Evolutionary conservation across 1,140 invertebrate species (phyloP).

Genomic region (Calephelis nemesis): DNA sequence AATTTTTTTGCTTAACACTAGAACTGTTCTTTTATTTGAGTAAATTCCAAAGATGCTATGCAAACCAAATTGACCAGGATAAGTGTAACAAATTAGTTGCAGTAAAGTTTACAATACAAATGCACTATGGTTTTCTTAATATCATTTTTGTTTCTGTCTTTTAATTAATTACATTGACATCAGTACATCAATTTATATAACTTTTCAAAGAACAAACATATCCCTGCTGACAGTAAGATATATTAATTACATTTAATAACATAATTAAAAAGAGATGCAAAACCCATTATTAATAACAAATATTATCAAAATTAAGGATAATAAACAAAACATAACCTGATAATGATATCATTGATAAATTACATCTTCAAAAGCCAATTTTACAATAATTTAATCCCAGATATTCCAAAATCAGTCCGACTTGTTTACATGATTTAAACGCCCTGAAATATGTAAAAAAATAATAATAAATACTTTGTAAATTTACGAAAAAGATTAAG

Average conservation of each 20-base stretch:
- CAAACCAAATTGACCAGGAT: too few species aligned
- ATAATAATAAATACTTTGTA: background rate
- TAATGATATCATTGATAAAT: slow-evolving; percentile 11
- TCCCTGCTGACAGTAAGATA: too few species aligned
- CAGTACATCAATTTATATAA: too few species aligned
- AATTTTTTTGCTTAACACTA: too few species aligned
- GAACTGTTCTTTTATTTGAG: too few species aligned
- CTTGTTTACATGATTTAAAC: slow-evolving; percentile 2
- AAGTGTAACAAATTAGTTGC: too few species aligned
- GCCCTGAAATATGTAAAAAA: background rate
- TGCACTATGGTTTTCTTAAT: too few species aligned
- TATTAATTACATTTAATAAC: background rate
- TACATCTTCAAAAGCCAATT: slow-evolving; percentile 6
- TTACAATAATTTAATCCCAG: background rate
- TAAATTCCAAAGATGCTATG: too few species aligned
- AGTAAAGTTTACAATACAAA: too few species aligned
- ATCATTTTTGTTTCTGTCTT: too few species aligned
- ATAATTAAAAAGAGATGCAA: background rate
- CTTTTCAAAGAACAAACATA: too few species aligned
- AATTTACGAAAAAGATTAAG: background rate
- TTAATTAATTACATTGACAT: too few species aligned
- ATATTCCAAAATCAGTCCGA: background rate
- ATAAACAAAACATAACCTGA: slow-evolving; percentile 7
- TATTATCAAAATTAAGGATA: background rate
- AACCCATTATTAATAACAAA: slow-evolving; percentile 1